Evolutionary conservation across 2,797 vertebrate species (phyloP), one percentile per base, ranked within the genome.

Genomic region (Cetoscarus ocellatus): DNA sequence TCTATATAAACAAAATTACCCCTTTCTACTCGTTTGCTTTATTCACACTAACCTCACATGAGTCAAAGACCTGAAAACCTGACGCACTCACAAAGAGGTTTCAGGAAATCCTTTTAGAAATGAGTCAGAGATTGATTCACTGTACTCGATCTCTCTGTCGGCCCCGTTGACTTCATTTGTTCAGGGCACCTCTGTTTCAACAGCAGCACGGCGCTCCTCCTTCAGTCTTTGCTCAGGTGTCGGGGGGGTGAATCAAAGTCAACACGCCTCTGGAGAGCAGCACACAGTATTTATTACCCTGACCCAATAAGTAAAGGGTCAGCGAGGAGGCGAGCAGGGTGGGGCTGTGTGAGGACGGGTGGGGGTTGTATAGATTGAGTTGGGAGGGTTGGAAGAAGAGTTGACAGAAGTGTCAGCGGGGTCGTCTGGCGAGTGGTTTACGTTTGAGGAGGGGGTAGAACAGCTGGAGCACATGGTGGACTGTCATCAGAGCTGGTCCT

Each of bases 161-260:
- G 15, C 19, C 18, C 45, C 42, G 8, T 67, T 60, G 63, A 52
- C 57, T 79, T 77, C 49, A 76, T 87, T 85, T 88, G 59, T 68
- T 83, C 43, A 65, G 61, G 52, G 68, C 61, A 48, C 40, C 3
- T 10, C 69, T 64, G 72, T 78, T 78, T 75, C 64, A 82, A 75
- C 73, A 75, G 71, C 61, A 52, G 63, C 69, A 72, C 59, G 59
- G 3, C 3, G 42, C 45, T 50, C 52, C 27, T 80, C 27, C 53
- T 61, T 73, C 67, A 12, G 67, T 83, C 88, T 93, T 90, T 90
- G 81, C 86, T 89, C 89, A 93, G 91, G 86, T 92, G 90, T 87
- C 14, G 8, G 61, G 64, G 68, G 78, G 48, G 38, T 86, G 78
- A 88, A 80, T 75, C 71, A 75, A 70, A 82, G 86, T 88, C 86